These are phyloP conservation scores for Xylota sylvarum DNA, from an alignment of 2,888 invertebrate genomes.

Conservation along the genomic window DNA sequence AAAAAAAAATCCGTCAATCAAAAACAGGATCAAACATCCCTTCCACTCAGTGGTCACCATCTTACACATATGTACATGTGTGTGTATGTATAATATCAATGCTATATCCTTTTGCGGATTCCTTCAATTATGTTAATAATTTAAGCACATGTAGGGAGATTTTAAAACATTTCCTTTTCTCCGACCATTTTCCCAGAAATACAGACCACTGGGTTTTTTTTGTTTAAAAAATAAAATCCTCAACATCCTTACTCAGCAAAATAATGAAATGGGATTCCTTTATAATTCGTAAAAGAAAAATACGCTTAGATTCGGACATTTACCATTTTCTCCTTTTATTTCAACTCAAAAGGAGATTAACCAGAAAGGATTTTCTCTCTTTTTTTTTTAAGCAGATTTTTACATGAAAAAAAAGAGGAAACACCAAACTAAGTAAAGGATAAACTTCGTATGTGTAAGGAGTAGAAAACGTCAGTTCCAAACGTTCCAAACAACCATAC, in stretches of 20 bases:
- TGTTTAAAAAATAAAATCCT: neutral
- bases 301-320: slow-evolving; percentile 21
- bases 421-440: neutral
- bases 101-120: neutral
- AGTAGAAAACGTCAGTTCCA: slow-evolving; percentile 2
- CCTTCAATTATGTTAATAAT: slow-evolving; percentile 14
- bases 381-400: neutral
- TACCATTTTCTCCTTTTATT: slow-evolving; percentile 29
- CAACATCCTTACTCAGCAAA: slow-evolving; percentile 2
- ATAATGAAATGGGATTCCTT: slow-evolving; percentile 4
- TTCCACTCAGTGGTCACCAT: neutral
- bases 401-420: slow-evolving; percentile 1
- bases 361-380: slow-evolving; percentile 9
- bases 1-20: neutral
- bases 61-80: neutral
- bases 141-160: neutral
- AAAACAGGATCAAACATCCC: neutral
- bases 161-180: neutral
- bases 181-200: neutral
- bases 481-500: slow-evolving; percentile 12
- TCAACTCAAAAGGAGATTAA: slow-evolving; percentile 31
- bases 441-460: neutral
- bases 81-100: too few species aligned
- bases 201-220: neutral
- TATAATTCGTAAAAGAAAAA: slow-evolving; percentile 9